Base-by-base conservation (phyloP, 1,140 invertebrate species). In the Caenorhabditis brenneri region DNA sequence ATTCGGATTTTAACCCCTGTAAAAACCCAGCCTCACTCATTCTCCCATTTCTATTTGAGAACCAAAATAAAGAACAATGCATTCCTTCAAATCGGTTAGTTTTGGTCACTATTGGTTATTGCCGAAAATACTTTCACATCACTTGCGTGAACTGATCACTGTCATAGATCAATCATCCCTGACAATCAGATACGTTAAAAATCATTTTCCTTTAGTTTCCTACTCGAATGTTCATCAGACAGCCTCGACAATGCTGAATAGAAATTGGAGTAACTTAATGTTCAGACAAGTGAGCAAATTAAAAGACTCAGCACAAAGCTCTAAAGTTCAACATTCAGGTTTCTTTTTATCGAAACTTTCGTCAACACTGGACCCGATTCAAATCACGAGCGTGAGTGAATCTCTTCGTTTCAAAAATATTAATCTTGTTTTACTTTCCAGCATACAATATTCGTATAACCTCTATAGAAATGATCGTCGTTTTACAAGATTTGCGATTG, bases 241-340 rank as follows among this genome's bases (percentile, higher is more conserved):
- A 24, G 9, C 16, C 60, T 65, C 24, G 24, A 19, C 60, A 39
- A 74, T 74, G 36, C 12, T 74, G n/a, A 74, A 74, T 29, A 74
- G 65, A 74, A 74, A 42, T 74, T 74, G 65, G 65, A 74, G 65
- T n/a, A 22, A 36, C 46, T 74, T 74, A 42, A 2, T 74, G 36
- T 31, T 74, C n/a, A 74, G 36, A 74, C 65, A 74, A 42, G 65
- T 74, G 15, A 74, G 31, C 15, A 10, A 27, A 4, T 55, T 10
- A 24, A 27, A n/a, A n/a, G n/a, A n/a, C 10, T 6, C 22, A 12
- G 2, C 27, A 22, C 24, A 1, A 9, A 27, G 3, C 1, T 10
- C 0, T 12, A 55, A 55, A 55, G 5, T 7, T 29, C 15, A 27
- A 7, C 0, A 3, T 74, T 39, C 15, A 74, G 65, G 65, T 46